Evolutionary conservation across 2,113 vertebrate genomes (phyloP).

Genomic region (Hassar affinis): DNA sequence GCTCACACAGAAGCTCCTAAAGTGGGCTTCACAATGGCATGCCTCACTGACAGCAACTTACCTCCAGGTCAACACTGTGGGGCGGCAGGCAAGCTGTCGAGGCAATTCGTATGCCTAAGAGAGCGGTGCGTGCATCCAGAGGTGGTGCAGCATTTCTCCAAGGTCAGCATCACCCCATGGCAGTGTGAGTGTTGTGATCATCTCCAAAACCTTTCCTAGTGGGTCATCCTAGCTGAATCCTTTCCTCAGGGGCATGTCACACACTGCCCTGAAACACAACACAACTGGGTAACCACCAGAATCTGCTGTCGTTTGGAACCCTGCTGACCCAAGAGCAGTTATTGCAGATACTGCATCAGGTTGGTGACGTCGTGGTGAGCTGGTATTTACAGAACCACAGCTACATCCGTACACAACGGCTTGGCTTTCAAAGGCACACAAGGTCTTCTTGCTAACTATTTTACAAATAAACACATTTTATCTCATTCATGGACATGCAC

Average conservation of each 20-base stretch:
- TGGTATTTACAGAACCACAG: not conserved
- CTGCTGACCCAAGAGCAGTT: not conserved
- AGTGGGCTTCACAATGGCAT: not conserved
- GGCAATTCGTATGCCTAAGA: not conserved
- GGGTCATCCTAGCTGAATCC: not conserved
- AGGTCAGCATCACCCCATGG: not conserved
- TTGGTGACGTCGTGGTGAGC: not conserved
- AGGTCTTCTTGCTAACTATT: not conserved
- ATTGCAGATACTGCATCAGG: not conserved
- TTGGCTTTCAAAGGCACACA: not conserved
- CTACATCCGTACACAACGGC: not conserved
- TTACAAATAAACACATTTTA: conserved; percentile 13
- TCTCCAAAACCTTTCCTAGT: not conserved
- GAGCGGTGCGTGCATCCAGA: not conserved
- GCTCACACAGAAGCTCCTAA: not conserved
- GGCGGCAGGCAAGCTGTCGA: not conserved
- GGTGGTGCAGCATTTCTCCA: not conserved
- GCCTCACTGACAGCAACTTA: not conserved
- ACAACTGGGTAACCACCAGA: not conserved
- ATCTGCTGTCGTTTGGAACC: not conserved
- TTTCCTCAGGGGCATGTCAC: not conserved
- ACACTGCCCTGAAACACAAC: not conserved
- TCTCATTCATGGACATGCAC: not conserved
- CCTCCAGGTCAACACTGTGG: not conserved
- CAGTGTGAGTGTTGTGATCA: not conserved